phyloP scores from a whole-genome alignment of 2,888 invertebrate genomes.

The Cosmia pyralina region DNA sequence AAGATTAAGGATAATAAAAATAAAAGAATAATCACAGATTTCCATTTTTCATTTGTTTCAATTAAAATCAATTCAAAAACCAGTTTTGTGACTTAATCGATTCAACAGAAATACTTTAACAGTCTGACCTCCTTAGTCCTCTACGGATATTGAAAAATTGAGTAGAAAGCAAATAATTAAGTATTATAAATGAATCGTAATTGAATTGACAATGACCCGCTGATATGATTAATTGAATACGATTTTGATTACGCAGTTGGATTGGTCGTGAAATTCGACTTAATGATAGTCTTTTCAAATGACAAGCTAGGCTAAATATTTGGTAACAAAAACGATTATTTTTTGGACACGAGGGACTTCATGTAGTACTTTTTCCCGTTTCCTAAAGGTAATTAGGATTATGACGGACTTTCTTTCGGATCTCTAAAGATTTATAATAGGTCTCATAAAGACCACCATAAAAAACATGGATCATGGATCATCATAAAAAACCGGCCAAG shows the following conservation, averaged over 20 bases:
- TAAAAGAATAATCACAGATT: neutral
- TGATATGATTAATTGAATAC: conserved; percentile 26
- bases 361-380: neutral
- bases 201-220: conserved; percentile 60
- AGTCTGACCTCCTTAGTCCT: conserved; percentile 42
- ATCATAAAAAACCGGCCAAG: no score
- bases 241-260: conserved; percentile 23
- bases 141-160: conserved; percentile 28
- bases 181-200: conserved; percentile 53
- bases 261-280: conserved; percentile 38
- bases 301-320: neutral
- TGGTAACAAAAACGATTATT: neutral
- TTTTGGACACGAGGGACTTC: neutral
- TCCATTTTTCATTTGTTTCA: conserved; percentile 4
- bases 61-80: conserved; percentile 1
- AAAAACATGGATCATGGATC: no score
- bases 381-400: neutral
- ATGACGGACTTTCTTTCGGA: neutral
- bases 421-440: neutral
- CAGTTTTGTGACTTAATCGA: conserved; percentile 24
- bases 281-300: conserved; percentile 11
- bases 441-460: no score
- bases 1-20: neutral
- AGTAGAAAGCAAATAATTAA: conserved; percentile 59
- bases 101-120: conserved; percentile 13